Evolutionary conservation across 2,797 vertebrate genomes (phyloP), one percentile per base, ranked within the genome.

Genomic region (Neosilurus hyrtlii): DNA sequence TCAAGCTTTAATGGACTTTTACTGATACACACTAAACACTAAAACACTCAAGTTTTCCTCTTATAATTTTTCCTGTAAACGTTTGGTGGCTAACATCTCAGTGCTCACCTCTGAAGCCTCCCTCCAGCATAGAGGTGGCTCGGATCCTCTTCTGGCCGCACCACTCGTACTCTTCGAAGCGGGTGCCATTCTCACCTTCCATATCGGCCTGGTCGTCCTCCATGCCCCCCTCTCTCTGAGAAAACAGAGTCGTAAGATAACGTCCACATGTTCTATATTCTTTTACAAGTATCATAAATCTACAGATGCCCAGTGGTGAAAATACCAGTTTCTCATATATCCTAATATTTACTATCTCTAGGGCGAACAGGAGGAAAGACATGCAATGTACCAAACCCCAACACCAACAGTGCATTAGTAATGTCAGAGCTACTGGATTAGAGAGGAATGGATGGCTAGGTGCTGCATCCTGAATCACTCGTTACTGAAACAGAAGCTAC

Each of bases 141-240:
- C 98, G 94, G 95, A 99, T 97, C 94, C 98, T 95, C 92, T 99
- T 99, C 95, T 99, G 98, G 9, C 98, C 98, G 0, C 98, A 99
- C 98, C 98, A 99, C 87, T 99, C 98, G 24, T 99, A 99, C 86
- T 99, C 98, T 86, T 99, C 98, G 83, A 99, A 99, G 91, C 97
- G 96, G 86, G 95, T 97, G 83, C 96, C 96, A 0, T 96, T 97
- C 89, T 99, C 98, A 3, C 96, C 96, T 80, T 99, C 98, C 85
- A 97, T 95, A 90, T 99, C 98, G 84, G 94, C 96, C 0, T 97
- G 96, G 88, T 99, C 98, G 0, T 99, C 98, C 62, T 99, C 98
- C 30, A 94, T 92, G 84, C 94, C 94, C 82, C 97, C 97, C 93
- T 99, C 98, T 82, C 97, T 97, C 98, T 99, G 95, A 86, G 71